phyloP scores from a whole-genome alignment of 2,113 vertebrate species.

The Salvelinus alpinus region DNA sequence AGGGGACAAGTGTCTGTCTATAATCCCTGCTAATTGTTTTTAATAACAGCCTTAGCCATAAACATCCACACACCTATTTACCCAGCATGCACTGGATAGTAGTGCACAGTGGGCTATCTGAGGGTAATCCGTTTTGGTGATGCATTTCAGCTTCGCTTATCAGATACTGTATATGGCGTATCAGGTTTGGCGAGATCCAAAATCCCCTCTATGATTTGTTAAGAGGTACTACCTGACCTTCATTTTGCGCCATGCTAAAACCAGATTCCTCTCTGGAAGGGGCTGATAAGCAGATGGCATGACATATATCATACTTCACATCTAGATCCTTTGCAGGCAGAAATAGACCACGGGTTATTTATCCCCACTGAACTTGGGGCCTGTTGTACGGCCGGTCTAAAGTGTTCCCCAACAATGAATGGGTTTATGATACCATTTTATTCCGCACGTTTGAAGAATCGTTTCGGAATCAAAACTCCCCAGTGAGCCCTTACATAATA shows the following conservation, averaged over 20 bases:
- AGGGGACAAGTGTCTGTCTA: background rate
- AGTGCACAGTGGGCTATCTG: conserved; percentile 48
- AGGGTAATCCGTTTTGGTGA: conserved; percentile 70
- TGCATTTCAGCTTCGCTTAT: conserved; percentile 64
- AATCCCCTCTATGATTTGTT: conserved; percentile 41
- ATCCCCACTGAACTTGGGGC: conserved; percentile 35
- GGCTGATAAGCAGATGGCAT: conserved; percentile 71
- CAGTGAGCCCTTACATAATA: too few relatives aligned
- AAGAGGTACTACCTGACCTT: conserved; percentile 67
- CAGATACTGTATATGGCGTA: conserved; percentile 46
- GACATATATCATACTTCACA: conserved; percentile 72
- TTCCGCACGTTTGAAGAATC: too few relatives aligned
- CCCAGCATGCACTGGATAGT: conserved; percentile 37
- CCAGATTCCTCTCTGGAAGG: conserved; percentile 60
- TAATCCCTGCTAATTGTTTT: background rate
- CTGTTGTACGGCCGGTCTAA: conserved; percentile 35
- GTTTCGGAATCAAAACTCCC: too few relatives aligned
- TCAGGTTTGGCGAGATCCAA: conserved; percentile 37
- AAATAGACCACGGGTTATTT: conserved; percentile 49
- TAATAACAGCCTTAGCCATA: background rate
- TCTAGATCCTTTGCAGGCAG: conserved; percentile 51
- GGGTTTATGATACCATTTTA: conserved; percentile 34
- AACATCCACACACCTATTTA: background rate
- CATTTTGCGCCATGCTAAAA: conserved; percentile 56
- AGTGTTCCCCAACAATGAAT: conserved; percentile 41